phyloP scores from a whole-genome alignment of 2,797 vertebrate species.

The Epinephelus malabaricus region DNA sequence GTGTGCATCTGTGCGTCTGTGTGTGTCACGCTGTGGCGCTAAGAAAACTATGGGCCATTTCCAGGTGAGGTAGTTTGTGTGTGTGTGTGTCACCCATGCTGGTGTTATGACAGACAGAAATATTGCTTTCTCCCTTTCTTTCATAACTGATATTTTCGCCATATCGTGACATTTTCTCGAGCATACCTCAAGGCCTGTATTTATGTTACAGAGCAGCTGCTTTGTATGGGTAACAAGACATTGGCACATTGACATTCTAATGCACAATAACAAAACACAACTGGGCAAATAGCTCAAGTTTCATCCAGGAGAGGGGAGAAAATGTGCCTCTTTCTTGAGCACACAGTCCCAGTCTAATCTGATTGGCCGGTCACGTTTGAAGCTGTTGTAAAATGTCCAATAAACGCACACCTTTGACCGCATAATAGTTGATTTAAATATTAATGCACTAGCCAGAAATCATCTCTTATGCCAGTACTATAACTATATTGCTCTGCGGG shows the following conservation, averaged over 20 bases:
- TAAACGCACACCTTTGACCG: conserved; percentile 71
- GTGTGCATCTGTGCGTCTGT: background rate
- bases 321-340: conserved; percentile 8
- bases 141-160: conserved; percentile 68
- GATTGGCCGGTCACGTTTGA: conserved; percentile 65
- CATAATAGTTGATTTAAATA: conserved; percentile 71
- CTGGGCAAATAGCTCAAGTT: conserved; percentile 40
- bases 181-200: conserved; percentile 70
- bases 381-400: conserved; percentile 65
- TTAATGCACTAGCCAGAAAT: conserved; percentile 62
- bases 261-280: conserved; percentile 58
- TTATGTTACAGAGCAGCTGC: conserved; percentile 68
- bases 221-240: conserved; percentile 70
- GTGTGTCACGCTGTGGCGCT: conserved; percentile 36
- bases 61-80: conserved; percentile 50
- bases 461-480: conserved; percentile 42
- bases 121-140: conserved; percentile 37
- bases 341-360: conserved; percentile 28
- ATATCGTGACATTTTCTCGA: conserved; percentile 73
- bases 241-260: conserved; percentile 64
- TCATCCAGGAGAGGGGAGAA: conserved; percentile 7
- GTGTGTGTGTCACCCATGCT: conserved; percentile 28
- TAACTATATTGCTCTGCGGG: conserved; percentile 44
- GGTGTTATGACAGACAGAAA: conserved; percentile 37
- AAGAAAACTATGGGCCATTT: conserved; percentile 50